Base-by-base conservation (phyloP, 2,888 invertebrate genomes). In the Merodon equestris region DNA sequence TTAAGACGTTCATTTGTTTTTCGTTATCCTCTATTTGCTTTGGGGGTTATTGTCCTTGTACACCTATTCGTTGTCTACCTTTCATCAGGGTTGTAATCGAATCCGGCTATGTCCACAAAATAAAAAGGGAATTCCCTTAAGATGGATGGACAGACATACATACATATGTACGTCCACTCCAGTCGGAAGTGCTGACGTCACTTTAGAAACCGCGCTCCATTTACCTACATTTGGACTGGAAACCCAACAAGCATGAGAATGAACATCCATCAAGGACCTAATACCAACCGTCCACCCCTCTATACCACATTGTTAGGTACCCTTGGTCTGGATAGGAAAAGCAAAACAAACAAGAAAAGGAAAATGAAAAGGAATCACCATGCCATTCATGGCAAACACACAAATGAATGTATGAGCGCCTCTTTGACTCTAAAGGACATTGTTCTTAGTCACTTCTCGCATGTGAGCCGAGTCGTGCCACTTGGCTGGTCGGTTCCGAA, bases 351-450 rank as follows among this genome's bases (percentile, higher is more conserved):
- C 9, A 57, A 14, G 14, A 38, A 15, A 18, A 67, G 27, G 60
- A 64, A 54, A 45, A 63, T 73, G 47, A 73, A 61, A 68, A 58
- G 51, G 51, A 73, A 68, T 73, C 73, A 63, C 67, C 47, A 45
- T 51, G 51, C 66, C 66, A 72, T 76, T 76, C 77, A 77, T 77
- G 53, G 67, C 53, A 63, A 72, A 53, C 57, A 64, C 64, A 74
- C 34, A 68, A 74, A 64, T 79, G 74, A 79, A 74, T 79, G 74
- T 38, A 45, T 0, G 9, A 60, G 73, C 47, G 57, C 10, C 38
- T 72, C 45, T 15, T 38, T 57, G 27, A 27, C 27, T 2, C 79
- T 58, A 74, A 79, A 79, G 79, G 68, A 79, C 79, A 74, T 74
- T 74, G 79, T 79, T 70, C 68, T 42, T 56, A 12, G 48, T 18